Evolutionary conservation across 2,797 vertebrate species (phyloP).

Genomic region (Columba guinea): DNA sequence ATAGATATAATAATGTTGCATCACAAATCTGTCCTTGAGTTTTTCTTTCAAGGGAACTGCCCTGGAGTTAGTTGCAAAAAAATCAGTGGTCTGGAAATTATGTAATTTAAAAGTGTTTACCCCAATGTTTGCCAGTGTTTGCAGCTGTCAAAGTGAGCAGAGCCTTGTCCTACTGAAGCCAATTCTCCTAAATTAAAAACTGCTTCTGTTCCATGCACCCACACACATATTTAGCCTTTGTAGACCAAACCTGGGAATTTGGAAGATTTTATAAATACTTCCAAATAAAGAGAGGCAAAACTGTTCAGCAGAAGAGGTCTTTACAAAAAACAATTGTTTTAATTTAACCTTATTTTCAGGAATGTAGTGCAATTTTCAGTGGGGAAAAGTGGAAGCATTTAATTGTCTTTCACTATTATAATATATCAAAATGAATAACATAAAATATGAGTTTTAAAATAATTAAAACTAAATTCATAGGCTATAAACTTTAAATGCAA

Average conservation of each 20-base stretch:
- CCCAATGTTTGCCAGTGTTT: slow-evolving; percentile 42
- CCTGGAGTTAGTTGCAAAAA: slow-evolving; percentile 64
- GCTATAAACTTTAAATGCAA: neutral
- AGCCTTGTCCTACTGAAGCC: neutral
- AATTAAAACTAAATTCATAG: neutral
- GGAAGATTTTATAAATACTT: neutral
- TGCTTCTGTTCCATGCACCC: neutral
- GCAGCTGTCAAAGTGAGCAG: slow-evolving; percentile 41
- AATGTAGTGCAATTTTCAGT: neutral
- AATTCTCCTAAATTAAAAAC: slow-evolving; percentile 49
- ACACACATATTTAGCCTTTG: neutral
- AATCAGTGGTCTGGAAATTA: slow-evolving; percentile 64
- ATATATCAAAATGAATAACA: neutral
- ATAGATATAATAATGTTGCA: slow-evolving; percentile 24
- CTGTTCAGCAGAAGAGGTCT: neutral
- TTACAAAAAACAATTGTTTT: neutral
- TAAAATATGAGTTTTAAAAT: neutral
- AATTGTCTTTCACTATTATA: neutral
- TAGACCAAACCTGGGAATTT: slow-evolving; percentile 29
- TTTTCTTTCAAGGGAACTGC: slow-evolving; percentile 66
- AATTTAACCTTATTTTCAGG: neutral
- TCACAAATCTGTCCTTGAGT: slow-evolving; percentile 60
- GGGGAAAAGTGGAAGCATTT: neutral
- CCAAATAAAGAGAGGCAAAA: neutral
- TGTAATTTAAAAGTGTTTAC: slow-evolving; percentile 69